Evolutionary conservation across 2,888 invertebrate genomes (phyloP).

Genomic region (Drosophila setosimentum): DNA sequence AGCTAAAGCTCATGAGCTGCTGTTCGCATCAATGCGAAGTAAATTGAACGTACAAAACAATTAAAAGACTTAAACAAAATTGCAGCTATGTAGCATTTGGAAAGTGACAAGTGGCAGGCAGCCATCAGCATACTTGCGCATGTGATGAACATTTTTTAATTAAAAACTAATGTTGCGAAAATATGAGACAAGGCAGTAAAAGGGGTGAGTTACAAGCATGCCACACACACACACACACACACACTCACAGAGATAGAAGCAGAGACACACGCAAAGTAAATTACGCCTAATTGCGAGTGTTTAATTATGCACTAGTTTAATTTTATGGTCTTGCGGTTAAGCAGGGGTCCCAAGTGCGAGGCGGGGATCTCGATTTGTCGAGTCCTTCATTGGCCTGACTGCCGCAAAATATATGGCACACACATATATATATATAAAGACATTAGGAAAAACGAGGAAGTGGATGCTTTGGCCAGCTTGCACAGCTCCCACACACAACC

Average conservation of each 20-base stretch:
- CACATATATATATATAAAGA: conserved; percentile 54
- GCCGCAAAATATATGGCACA: conserved; percentile 53
- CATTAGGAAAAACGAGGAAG: conserved; percentile 62
- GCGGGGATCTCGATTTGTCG: conserved; percentile 11
- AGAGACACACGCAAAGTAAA: conserved; percentile 70
- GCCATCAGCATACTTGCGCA: conserved; percentile 34
- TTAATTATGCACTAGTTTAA: conserved; percentile 83
- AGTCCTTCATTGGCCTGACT: conserved; percentile 51
- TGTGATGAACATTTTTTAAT: conserved; percentile 81
- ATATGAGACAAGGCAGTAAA: conserved; percentile 63
- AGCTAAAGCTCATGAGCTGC: background rate
- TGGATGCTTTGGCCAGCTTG: conserved; percentile 40
- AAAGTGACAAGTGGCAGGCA: conserved; percentile 19
- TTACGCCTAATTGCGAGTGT: conserved; percentile 84
- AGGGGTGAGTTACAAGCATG: conserved; percentile 8
- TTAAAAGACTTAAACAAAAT: conserved; percentile 41
- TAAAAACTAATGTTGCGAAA: conserved; percentile 84
- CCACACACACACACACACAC: conserved; percentile 13
- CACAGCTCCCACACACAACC: conserved; percentile 13
- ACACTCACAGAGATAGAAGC: conserved; percentile 33
- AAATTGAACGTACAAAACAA: conserved; percentile 52
- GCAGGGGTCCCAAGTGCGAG: conserved; percentile 12
- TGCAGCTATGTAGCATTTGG: conserved; percentile 20
- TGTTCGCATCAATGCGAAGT: conserved; percentile 37
- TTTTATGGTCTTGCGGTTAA: conserved; percentile 79